Evolutionary conservation across 2,888 invertebrate genomes (phyloP), one percentile per base, ranked within the genome.

Genomic region (Pseudoips prasinana): DNA sequence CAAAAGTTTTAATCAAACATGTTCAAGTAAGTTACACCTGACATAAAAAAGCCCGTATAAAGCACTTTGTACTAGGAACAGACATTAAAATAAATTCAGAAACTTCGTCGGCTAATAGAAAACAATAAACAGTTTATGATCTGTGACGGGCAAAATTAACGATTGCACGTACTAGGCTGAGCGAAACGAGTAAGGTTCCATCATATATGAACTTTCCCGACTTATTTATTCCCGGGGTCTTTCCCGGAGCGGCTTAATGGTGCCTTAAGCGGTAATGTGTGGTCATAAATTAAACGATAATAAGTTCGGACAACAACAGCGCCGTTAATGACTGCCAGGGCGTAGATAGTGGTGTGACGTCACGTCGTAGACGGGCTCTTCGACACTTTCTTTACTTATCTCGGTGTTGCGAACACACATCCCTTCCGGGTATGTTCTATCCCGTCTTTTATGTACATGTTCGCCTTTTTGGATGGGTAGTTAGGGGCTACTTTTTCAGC

Each of bases 251-350:
- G 58, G 78, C 73, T 79, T 81, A 83, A 85, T 80, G 79, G 82
- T 57, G 79, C 82, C 79, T 81, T 77, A 77, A 84, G 75, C 82
- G 83, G 77, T 83, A 85, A 86, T 85, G 80, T 85, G 77, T 81
- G 80, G 78, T 68, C 74, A 84, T 88, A 86, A 87, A 87, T 87
- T 84, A 81, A 74, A 73, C 82, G 83, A 81, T 88, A 86, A 88
- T 86, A 87, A 85, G 83, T 85, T 81, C 71, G 78, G 86, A 85
- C 85, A 84, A 81, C 81, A 80, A 71, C 81, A 72, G 61, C 64
- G 73, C 70, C 68, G 73, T 78, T 69, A 69, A 69, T 69, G 67
- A 68, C 64, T 65, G 52, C 49, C 52, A 56, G 41, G 52, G 46
- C 47, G 35, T 39, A 52, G 63, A 58, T 61, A 60, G 55, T 52